These are phyloP conservation scores for Ia io DNA, from an alignment of 2,113 vertebrate species.

Conservation along the genomic window DNA sequence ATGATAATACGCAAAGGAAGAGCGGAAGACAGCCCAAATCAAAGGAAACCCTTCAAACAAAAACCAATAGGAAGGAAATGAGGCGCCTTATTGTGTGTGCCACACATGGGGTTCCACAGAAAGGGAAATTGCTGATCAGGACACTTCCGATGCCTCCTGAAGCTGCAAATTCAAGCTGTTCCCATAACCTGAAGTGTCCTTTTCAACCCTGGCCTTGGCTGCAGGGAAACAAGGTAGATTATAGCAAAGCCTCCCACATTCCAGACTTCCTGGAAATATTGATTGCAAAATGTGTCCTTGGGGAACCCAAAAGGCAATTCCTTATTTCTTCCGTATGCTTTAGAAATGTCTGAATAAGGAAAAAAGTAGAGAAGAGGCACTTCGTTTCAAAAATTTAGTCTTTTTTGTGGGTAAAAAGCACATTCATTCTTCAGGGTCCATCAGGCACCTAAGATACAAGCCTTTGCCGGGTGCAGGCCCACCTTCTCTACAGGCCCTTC, in stretches of 20 bases:
- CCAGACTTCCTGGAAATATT: neutral
- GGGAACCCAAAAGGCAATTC: neutral
- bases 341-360: neutral
- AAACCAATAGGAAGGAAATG: constrained; percentile 63
- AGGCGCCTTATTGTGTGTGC: constrained; percentile 48
- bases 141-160: constrained; percentile 31
- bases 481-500: too few species aligned
- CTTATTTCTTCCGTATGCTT: neutral
- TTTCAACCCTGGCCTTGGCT: neutral
- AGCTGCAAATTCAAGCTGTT: neutral
- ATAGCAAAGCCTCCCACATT: neutral
- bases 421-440: neutral
- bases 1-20: neutral
- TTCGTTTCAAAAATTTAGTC: neutral
- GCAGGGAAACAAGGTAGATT: neutral
- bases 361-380: neutral
- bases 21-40: constrained; percentile 12
- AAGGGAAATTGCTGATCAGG: constrained; percentile 61
- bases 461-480: neutral
- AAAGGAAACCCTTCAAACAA: constrained; percentile 66
- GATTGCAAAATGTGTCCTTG: neutral
- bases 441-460: neutral
- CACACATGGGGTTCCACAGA: constrained; percentile 23
- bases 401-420: neutral
- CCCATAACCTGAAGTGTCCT: neutral